These are phyloP conservation scores for Peromyscus maniculatus DNA, from an alignment of 2,113 vertebrate species.

Conservation along the genomic window DNA sequence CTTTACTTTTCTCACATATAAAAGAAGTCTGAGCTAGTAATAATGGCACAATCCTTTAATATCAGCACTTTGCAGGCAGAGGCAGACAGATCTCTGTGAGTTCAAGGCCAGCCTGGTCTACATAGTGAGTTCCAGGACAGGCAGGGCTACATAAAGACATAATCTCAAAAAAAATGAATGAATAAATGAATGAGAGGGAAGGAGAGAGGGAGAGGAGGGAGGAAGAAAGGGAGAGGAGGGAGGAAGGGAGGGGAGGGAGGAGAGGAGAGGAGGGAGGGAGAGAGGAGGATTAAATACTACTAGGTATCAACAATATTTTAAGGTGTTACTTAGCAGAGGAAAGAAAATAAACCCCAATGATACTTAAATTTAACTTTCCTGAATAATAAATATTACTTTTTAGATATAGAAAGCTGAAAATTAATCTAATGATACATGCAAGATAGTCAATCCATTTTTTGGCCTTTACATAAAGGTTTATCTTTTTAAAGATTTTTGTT, in stretches of 20 bases:
- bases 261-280: background rate
- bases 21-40: background rate
- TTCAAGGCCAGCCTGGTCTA: background rate
- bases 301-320: slow-evolving; percentile 27
- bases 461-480: slow-evolving; percentile 20
- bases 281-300: background rate
- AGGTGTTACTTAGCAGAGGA: slow-evolving; percentile 6
- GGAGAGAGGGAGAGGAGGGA: no score
- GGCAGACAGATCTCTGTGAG: background rate
- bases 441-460: background rate
- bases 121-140: background rate
- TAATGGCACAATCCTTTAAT: background rate
- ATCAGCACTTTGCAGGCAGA: background rate
- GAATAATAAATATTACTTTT: slow-evolving; percentile 61
- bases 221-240: no score
- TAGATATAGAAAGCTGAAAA: background rate
- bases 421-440: slow-evolving; percentile 51
- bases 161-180: background rate
- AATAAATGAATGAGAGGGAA: no score
- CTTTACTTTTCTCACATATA: slow-evolving; percentile 42
- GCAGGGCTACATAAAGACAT: background rate
- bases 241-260: no score
- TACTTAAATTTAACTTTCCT: slow-evolving; percentile 51
- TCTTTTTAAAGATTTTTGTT: background rate
- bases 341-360: slow-evolving; percentile 46